These are phyloP conservation scores for Cherax quadricarinatus DNA, from an alignment of 1,140 invertebrate species.

Conservation along the genomic window DNA sequence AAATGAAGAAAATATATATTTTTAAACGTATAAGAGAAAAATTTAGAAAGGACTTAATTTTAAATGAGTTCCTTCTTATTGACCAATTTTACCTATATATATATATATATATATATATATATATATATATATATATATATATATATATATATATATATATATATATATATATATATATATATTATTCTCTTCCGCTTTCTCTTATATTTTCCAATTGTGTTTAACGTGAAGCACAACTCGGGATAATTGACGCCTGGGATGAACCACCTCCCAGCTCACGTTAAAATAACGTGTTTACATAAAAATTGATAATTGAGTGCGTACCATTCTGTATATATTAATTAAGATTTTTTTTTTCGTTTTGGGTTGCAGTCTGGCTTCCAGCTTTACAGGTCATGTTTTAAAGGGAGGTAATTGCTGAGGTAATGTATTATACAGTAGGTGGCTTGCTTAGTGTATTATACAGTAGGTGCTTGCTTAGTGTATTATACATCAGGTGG, in stretches of 20 bases:
- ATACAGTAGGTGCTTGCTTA: too few relatives aligned
- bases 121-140: conserved; percentile 13
- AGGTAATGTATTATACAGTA: too few relatives aligned
- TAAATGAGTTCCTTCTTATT: too few relatives aligned
- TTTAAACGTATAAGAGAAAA: too few relatives aligned
- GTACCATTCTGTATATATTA: background rate
- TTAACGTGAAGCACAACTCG: background rate
- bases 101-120: conserved; percentile 13
- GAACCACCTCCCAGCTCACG: background rate
- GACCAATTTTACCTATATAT: too few relatives aligned
- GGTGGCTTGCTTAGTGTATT: too few relatives aligned
- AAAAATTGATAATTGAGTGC: background rate
- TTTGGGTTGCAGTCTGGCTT: background rate
- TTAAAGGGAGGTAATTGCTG: background rate
- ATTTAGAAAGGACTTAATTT: too few relatives aligned
- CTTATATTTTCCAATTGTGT: background rate
- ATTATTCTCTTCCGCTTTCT: background rate
- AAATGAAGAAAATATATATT: too few relatives aligned
- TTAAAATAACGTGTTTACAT: background rate
- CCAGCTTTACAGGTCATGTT: background rate
- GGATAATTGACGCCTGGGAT: background rate
- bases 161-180: too few relatives aligned
- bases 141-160: too few relatives aligned
- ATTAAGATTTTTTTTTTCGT: background rate
- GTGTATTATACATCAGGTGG: too few relatives aligned